phyloP scores from a whole-genome alignment of 2,113 vertebrate genomes.

The Neoarius graeffei region DNA sequence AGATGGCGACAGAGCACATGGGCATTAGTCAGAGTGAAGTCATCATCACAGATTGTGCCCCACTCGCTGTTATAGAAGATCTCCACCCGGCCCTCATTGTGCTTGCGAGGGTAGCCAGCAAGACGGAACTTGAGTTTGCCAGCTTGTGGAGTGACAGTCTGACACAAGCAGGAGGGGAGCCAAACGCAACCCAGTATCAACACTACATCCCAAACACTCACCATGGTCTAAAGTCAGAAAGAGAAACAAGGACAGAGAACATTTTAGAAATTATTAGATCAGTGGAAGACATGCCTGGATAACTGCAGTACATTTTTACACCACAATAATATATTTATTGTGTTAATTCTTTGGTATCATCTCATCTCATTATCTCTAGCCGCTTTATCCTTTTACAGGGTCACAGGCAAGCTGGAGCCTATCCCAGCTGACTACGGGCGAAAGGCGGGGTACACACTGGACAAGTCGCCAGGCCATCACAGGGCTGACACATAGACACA shows the following conservation, averaged over 20 bases:
- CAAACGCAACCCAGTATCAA: conserved; percentile 61
- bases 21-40: conserved; percentile 89
- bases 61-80: conserved; percentile 90
- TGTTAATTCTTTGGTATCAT: not conserved
- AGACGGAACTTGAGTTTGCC: conserved; percentile 79
- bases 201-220: conserved; percentile 26
- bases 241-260: not conserved
- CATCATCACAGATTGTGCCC: conserved; percentile 96
- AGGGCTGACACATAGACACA: no score
- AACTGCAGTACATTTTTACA: not conserved
- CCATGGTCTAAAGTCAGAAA: conserved; percentile 37
- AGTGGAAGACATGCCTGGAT: not conserved
- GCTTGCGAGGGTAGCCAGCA: conserved; percentile 91
- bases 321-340: not conserved
- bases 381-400: no score
- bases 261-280: not conserved
- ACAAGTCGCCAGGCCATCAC: no score
- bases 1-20: conserved; percentile 89
- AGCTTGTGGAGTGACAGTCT: conserved; percentile 62
- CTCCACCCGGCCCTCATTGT: conserved; percentile 91
- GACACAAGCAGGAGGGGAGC: conserved; percentile 61
- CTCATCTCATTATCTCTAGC: no score
- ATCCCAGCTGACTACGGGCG: no score
- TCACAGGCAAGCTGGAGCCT: no score
- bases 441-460: no score